Base-by-base conservation (phyloP, 2,797 vertebrate genomes). In the Pangasius mekongensis region DNA sequence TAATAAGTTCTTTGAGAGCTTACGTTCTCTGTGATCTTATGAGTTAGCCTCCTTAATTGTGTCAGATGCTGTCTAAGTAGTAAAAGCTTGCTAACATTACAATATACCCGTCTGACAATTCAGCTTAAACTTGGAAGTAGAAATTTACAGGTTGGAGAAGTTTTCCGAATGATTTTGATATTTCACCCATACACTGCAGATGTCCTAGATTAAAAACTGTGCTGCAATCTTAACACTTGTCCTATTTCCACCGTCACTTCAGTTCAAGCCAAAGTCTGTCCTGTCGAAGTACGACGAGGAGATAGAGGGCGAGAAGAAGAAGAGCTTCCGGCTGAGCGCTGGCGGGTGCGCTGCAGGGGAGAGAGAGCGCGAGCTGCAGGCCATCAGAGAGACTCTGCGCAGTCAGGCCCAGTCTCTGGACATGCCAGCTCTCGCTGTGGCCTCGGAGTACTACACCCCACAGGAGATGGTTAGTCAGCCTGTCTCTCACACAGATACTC, bases 271-370 rank as follows among this genome's bases (percentile, higher is more conserved):
- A 2, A 97, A 92, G 43, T 91, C 95, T 0, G 94, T 99, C 14
- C 95, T 99, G 86, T 95, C 97, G 47, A 98, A 99, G 92, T 99
- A 99, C 0, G 98, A 99, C 0, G 98, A 98, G 90, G 98, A 98
- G 92, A 97, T 99, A 0, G 97, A 99, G 0, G 98, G 98, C 0
- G 97, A 98, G 91, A 97, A 97, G 93, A 98, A 97, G 43, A 97
- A 97, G 86, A 97, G 97, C 10, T 98, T 99, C 94, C 94, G 96
- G 0, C 87, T 99, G 88, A 96, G 94, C 11, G 88, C 96, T 0
- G 96, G 97, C 0, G 98, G 98, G 66, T 93, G 91, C 4, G 97
- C 97, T 0, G 96, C 97, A 0, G 97, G 97, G 0, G 95, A 97
- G 0, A 93, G 97, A 87, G 98, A 98, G 82, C 94, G 96, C 0